phyloP scores from a whole-genome alignment of 2,888 invertebrate species.

The Synanthedon vespiformis region DNA sequence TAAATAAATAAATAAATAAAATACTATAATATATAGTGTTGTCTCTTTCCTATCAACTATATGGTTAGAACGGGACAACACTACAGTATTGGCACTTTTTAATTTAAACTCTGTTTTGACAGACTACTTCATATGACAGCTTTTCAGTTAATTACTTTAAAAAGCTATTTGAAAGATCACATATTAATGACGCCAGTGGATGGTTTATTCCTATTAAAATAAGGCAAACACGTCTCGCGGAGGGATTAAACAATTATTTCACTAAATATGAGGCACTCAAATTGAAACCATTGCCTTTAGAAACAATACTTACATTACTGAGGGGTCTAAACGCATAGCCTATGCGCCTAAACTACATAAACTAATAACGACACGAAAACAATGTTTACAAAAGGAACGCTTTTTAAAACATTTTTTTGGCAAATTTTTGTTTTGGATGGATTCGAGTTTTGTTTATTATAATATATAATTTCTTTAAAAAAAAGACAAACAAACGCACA shows the following conservation, averaged over 20 bases:
- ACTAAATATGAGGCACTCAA: slow-evolving; percentile 58
- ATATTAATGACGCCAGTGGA: neutral
- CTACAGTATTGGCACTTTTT: too few relatives aligned
- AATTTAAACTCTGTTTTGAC: too few relatives aligned
- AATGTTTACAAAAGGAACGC: neutral
- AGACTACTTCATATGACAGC: too few relatives aligned
- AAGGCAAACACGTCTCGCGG: slow-evolving; percentile 61
- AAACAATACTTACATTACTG: slow-evolving; percentile 2
- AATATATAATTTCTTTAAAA: neutral
- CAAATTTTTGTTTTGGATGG: neutral
- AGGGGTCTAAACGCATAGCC: too few relatives aligned
- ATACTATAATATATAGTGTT: too few relatives aligned
- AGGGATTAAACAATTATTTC: slow-evolving; percentile 56
- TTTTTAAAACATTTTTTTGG: neutral
- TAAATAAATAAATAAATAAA: too few relatives aligned
- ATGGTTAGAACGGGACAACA: too few relatives aligned
- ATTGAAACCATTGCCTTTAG: slow-evolving; percentile 43
- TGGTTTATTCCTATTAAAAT: slow-evolving; percentile 46
- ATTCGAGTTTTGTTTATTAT: neutral
- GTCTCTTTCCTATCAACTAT: too few relatives aligned
- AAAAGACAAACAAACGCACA: neutral
- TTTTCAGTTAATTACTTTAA: too few relatives aligned
- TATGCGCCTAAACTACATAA: too few relatives aligned
- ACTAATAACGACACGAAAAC: too few relatives aligned
- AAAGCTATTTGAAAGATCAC: too few relatives aligned